Evolutionary conservation across 2,888 invertebrate species (phyloP), one percentile per base, ranked within the genome.

Genomic region (Macrosiphum euphorbiae): DNA sequence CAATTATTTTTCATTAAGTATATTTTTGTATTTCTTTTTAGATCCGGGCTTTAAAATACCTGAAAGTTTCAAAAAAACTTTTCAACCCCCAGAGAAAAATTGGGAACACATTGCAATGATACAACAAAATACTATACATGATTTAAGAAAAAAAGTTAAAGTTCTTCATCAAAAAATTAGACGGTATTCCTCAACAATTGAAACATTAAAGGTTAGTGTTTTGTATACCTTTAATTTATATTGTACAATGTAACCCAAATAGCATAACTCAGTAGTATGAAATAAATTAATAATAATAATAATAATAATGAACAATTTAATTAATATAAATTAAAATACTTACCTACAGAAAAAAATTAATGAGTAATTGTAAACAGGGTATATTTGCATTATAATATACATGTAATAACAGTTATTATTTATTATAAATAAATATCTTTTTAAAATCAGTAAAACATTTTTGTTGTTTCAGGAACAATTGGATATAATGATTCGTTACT

Each of bases 81-180:
- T 67, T 7, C 28, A 88, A 44, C 16, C 41, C 0, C 20, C 52
- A 3, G n/a, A 92, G 20, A 78, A 52, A 35, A 67, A 88, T 50
- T 92, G 92, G 88, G 67, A 41, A 88, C 20, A 67, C 11, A 52
- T 88, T 50, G 41, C 41, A 11, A 20, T 88, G 1, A 7, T 11
- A 20, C 87, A 92, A 88, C 24, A 35, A 16, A 52, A 50, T 13
- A 92, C 92, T 41, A 92, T 92, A 52, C 52, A 41, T 41, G 28
- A 92, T 52, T 44, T 92, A 41, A 88, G 67, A 41, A 92, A 92
- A 88, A 92, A 92, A 78, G 41, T 92, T 26, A 92, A 92, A 92
- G 41, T 92, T 52, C 88, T 92, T 52, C 67, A 92, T 52, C 92
- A 92, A 88, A 92, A 92, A 92, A 41, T 92, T 78, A 92, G 88